These are phyloP conservation scores for Orthosia gothica DNA, from an alignment of 2,888 invertebrate species.

Conservation along the genomic window DNA sequence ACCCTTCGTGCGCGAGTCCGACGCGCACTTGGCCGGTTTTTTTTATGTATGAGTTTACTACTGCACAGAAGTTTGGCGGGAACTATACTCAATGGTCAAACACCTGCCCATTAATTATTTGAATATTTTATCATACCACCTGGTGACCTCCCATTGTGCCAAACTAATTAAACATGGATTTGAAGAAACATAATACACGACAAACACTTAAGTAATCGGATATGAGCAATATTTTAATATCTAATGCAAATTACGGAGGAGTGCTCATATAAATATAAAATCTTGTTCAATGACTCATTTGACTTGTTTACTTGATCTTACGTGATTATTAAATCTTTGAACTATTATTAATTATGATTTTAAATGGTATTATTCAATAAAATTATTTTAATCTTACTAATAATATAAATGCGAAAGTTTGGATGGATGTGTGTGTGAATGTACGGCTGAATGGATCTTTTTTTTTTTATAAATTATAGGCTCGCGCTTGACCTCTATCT, in stretches of 20 bases:
- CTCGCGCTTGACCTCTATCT: too few relatives aligned
- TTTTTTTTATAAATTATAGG: too few relatives aligned
- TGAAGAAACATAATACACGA: slow-evolving; percentile 55
- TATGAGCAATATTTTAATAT: slow-evolving; percentile 49
- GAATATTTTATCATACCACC: slow-evolving; percentile 35
- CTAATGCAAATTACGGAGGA: slow-evolving; percentile 60
- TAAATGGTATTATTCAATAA: neutral
- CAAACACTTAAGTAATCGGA: slow-evolving; percentile 56
- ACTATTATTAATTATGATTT: slow-evolving; percentile 8
- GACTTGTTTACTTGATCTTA: slow-evolving; percentile 52
- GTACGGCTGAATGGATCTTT: too few relatives aligned
- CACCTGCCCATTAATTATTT: neutral
- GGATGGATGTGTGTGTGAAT: too few relatives aligned
- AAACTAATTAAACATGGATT: slow-evolving; percentile 46
- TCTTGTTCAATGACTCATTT: slow-evolving; percentile 58
- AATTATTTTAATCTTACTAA: too few relatives aligned
- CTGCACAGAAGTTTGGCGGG: too few relatives aligned
- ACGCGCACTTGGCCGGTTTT: too few relatives aligned
- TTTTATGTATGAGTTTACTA: too few relatives aligned
- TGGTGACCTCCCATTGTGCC: slow-evolving; percentile 30
- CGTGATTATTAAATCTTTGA: slow-evolving; percentile 5
- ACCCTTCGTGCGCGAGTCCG: too few relatives aligned
- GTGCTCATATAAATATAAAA: slow-evolving; percentile 45
- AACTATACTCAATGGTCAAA: too few relatives aligned
- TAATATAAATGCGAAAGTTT: too few relatives aligned